Percentiles rank a stretch among this genome's conserved stretches.
Evolutionary conservation across 2,888 invertebrate species (phyloP).

Genomic region (Horisme vitalbata): DNA sequence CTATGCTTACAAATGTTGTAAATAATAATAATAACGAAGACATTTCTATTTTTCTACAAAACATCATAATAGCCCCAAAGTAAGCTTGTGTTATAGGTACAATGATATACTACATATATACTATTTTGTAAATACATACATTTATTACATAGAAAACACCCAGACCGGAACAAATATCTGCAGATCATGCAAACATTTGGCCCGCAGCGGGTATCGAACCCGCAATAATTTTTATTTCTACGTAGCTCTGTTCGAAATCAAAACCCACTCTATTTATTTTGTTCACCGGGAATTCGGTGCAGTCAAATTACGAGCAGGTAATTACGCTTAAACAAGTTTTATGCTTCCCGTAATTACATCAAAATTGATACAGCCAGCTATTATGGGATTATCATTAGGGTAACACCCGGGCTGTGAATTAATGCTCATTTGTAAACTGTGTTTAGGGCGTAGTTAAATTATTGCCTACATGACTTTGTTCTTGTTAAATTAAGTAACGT

Average conservation of each 20-base stretch:
- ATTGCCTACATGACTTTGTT: slow-evolving; percentile 42
- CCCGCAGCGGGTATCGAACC: too few relatives aligned
- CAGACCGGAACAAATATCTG: too few relatives aligned
- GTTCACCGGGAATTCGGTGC: slow-evolving; percentile 9
- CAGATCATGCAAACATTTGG: too few relatives aligned
- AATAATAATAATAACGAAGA: too few relatives aligned
- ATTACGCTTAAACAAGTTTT: slow-evolving; percentile 19
- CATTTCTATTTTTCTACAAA: too few relatives aligned
- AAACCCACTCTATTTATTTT: background rate
- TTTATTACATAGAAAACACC: too few relatives aligned
- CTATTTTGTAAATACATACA: too few relatives aligned
- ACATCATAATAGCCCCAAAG: too few relatives aligned
- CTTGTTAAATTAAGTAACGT: slow-evolving; percentile 58
- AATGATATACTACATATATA: too few relatives aligned
- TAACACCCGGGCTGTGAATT: slow-evolving; percentile 38
- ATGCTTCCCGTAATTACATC: slow-evolving; percentile 23
- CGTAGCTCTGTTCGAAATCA: background rate
- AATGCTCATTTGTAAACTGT: slow-evolving; percentile 44
- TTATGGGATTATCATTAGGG: slow-evolving; percentile 39
- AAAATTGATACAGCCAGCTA: slow-evolving; percentile 29
- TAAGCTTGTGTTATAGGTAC: too few relatives aligned
- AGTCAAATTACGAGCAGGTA: slow-evolving; percentile 15
- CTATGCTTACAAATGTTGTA: too few relatives aligned
- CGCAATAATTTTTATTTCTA: too few relatives aligned
- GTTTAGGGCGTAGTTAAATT: slow-evolving; percentile 52